A percentile compares a stretch with the other conserved stretches of the same genome.
phyloP scores from a whole-genome alignment of 2,797 vertebrate species.

The Esox masquinongy region DNA sequence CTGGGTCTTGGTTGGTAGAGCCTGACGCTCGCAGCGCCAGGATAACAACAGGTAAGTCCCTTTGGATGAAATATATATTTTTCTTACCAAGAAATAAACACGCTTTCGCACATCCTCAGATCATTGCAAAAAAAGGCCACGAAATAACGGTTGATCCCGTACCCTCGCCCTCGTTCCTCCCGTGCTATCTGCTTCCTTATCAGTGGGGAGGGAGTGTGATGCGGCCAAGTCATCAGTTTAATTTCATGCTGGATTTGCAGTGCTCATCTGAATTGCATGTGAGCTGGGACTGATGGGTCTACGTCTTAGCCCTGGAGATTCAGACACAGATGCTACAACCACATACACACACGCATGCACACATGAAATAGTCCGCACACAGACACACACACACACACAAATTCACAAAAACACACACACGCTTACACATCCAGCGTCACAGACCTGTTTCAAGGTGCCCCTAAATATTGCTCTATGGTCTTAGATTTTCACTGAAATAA shows the following conservation, averaged over 20 bases:
- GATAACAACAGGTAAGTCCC: no score
- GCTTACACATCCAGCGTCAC: slow-evolving; percentile 1
- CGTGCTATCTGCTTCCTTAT: slow-evolving; percentile 72
- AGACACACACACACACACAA: slow-evolving; percentile 1
- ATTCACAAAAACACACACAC: slow-evolving; percentile 3
- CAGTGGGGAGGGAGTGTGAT: slow-evolving; percentile 54
- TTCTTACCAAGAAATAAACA: no score
- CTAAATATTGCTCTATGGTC: not conserved
- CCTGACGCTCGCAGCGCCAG: no score
- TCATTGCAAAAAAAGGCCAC: no score
- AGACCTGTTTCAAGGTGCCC: not conserved
- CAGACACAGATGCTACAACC: slow-evolving; percentile 35
- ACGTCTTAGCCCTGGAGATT: slow-evolving; percentile 52
- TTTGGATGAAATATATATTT: no score
- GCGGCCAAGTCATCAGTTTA: slow-evolving; percentile 79
- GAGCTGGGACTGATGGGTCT: slow-evolving; percentile 71
- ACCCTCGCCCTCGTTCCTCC: slow-evolving; percentile 4
- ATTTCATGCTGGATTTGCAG: slow-evolving; percentile 82
- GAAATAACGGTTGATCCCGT: no score
- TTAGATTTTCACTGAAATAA: not conserved
- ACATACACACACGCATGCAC: slow-evolving; percentile 45
- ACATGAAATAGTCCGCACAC: not conserved
- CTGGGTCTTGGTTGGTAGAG: no score
- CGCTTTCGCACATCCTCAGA: no score
- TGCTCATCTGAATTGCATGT: slow-evolving; percentile 78